phyloP scores from a whole-genome alignment of 2,888 invertebrate species.

The Diaprepes abbreviatus region DNA sequence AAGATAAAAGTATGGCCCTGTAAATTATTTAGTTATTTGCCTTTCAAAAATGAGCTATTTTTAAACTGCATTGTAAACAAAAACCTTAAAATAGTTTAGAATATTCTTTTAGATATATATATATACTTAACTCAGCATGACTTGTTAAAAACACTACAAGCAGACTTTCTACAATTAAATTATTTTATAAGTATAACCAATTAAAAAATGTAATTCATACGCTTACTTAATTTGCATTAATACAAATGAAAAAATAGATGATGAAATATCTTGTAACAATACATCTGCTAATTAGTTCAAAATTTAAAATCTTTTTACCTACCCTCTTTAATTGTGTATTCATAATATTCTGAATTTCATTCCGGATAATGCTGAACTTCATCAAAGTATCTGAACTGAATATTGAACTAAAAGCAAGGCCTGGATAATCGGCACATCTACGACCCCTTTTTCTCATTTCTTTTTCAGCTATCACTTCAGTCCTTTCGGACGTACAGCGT shows the following conservation, averaged over 20 bases:
- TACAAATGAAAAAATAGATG: constrained; percentile 1
- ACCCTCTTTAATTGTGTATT: constrained; percentile 97
- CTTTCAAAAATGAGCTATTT: constrained; percentile 36
- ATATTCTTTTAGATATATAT: neutral
- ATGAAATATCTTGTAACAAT: no score
- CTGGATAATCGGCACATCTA: constrained; percentile 93
- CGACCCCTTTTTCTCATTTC: constrained; percentile 80
- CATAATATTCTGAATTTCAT: constrained; percentile 98
- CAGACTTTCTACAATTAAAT: constrained; percentile 9
- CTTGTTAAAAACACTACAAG: neutral
- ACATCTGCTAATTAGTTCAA: no score
- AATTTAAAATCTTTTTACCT: constrained; percentile 68
- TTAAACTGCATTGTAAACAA: constrained; percentile 37
- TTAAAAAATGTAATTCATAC: constrained; percentile 4
- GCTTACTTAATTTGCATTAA: neutral
- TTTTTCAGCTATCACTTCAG: constrained; percentile 89
- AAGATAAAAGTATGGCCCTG: neutral
- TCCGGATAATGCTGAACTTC: constrained; percentile 96
- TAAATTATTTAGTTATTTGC: neutral
- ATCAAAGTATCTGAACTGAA: constrained; percentile 98
- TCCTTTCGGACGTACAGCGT: constrained; percentile 89
- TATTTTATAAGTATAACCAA: neutral
- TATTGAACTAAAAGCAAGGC: constrained; percentile 90
- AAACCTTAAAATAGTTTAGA: constrained; percentile 4
- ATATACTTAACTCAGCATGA: neutral